A percentile compares a stretch with the other conserved stretches of the same genome.
These are phyloP conservation scores for Kryphioiulus occultus DNA, from an alignment of 2,888 invertebrate species.

Conservation along the genomic window DNA sequence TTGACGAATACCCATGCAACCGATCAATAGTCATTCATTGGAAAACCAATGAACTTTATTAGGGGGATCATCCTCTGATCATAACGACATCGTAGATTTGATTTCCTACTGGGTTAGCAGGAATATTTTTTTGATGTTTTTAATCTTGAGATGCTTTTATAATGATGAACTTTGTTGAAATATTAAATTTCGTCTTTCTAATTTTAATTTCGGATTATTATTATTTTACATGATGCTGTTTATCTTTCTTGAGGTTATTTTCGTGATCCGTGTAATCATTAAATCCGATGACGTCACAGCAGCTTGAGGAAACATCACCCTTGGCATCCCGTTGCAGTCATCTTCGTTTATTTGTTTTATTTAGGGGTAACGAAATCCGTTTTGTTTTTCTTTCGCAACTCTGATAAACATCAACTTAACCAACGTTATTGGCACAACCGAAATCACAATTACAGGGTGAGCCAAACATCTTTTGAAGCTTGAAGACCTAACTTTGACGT, in stretches of 20 bases:
- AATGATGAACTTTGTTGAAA: slow-evolving; percentile 4
- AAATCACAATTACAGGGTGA: too few relatives aligned
- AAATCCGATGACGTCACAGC: not conserved
- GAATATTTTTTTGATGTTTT: not conserved
- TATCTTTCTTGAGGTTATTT: not conserved
- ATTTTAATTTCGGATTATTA: not conserved
- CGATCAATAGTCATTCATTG: not conserved
- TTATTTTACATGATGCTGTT: not conserved
- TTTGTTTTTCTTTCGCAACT: too few relatives aligned
- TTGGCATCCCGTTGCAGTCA: not conserved
- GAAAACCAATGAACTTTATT: not conserved
- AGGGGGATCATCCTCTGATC: not conserved
- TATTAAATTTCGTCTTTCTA: not conserved
- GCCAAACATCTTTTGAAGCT: not conserved
- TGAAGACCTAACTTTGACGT: not conserved
- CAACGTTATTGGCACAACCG: too few relatives aligned
- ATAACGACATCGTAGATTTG: not conserved
- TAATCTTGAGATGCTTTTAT: not conserved
- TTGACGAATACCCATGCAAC: not conserved
- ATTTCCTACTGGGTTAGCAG: not conserved
- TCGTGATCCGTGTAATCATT: not conserved
- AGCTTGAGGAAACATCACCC: not conserved
- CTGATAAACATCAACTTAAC: too few relatives aligned
- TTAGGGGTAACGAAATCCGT: too few relatives aligned
- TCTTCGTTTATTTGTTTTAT: too few relatives aligned